Evolutionary conservation across 2,888 invertebrate genomes (phyloP), one percentile per base, ranked within the genome.

Genomic region (Agapetus fuscipes): DNA sequence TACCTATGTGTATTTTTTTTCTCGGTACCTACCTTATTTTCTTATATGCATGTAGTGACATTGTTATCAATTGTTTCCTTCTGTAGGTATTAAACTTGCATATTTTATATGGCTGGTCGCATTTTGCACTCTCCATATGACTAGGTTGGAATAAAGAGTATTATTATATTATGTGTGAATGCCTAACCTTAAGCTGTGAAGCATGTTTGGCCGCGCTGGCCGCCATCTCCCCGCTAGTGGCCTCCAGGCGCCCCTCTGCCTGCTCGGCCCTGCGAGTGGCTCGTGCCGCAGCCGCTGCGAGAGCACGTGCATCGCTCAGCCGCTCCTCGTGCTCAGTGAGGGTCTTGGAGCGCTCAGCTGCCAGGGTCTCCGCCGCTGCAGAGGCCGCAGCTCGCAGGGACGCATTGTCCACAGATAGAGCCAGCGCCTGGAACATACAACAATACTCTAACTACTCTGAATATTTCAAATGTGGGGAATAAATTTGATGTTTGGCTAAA

Each of bases 121-220:
- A n/a, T n/a, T n/a, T n/a, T n/a, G n/a, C n/a, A n/a, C n/a, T n/a
- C n/a, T n/a, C n/a, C n/a, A n/a, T n/a, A n/a, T n/a, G n/a, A n/a
- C n/a, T n/a, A n/a, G n/a, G n/a, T n/a, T n/a, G n/a, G n/a, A n/a
- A n/a, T n/a, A n/a, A n/a, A n/a, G n/a, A n/a, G n/a, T n/a, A n/a
- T n/a, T n/a, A n/a, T n/a, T n/a, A n/a, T n/a, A n/a, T n/a, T n/a
- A n/a, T n/a, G n/a, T n/a, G n/a, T n/a, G n/a, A n/a, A n/a, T n/a
- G n/a, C n/a, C n/a, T 9, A 12, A 68, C 69, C 57, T 67, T 70
- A 36, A 66, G 55, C 48, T 66, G 63, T 51, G 65, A 68, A 2
- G 62, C 53, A 41, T 70, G 68, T 53, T 67, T 69, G 52, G 67
- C 68, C 54, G 64, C 66, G 3, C 65, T 51, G 1, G 68, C 64